Conservation (phyloP, 2,113 vertebrate species). For the Daboia siamensis region DNA sequence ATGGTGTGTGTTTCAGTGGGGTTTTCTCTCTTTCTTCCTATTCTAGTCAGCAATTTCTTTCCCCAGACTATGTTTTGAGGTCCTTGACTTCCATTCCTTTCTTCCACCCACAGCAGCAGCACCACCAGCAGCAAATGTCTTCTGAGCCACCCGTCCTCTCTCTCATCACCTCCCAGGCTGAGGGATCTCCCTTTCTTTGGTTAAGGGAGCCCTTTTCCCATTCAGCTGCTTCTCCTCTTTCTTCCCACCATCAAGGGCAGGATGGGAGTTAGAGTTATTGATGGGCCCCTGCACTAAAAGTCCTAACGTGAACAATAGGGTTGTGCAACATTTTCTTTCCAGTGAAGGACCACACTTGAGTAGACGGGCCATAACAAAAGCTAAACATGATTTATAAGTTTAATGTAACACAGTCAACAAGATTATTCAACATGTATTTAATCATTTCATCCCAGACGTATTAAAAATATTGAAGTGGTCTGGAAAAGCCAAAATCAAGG, state of each 20-base stretch:
- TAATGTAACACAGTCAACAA: neutral
- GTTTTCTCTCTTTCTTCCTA: neutral
- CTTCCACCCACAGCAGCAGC: neutral
- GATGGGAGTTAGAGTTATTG: neutral
- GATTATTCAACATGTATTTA: neutral
- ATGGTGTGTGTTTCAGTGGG: neutral
- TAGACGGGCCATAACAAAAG: neutral
- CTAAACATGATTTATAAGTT: neutral
- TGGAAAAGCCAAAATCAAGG: neutral
- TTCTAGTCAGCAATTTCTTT: neutral
- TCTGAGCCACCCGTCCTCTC: neutral
- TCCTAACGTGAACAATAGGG: neutral
- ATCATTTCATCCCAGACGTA: neutral
- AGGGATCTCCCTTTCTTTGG: neutral
- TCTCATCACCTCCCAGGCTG: neutral
- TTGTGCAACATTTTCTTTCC: neutral
- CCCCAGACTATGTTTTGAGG: neutral
- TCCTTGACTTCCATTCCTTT: neutral
- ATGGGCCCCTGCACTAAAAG: neutral
- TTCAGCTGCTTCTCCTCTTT: neutral
- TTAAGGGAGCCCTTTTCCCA: neutral
- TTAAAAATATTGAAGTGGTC: neutral
- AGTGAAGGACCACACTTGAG: neutral
- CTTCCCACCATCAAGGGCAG: neutral
- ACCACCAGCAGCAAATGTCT: neutral